Conservation (phyloP, 2,888 invertebrate species). For the Holacanthella duospinosa region DNA sequence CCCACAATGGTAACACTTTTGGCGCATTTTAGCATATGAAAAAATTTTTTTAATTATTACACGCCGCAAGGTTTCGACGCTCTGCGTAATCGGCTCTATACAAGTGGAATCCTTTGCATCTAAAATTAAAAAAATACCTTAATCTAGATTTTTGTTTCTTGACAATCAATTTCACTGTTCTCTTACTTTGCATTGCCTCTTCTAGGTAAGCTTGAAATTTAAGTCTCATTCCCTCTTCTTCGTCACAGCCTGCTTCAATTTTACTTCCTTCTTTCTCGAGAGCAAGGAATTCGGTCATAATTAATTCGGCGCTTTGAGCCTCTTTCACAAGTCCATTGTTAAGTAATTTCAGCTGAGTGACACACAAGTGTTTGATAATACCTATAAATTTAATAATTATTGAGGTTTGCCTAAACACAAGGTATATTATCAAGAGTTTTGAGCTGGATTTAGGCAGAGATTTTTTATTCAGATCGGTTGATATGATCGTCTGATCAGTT, state of each 20-base stretch:
- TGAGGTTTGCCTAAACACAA: too few relatives aligned
- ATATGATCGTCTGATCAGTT: too few relatives aligned
- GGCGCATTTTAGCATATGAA: slow-evolving; percentile 22
- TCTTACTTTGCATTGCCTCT: slow-evolving; percentile 1
- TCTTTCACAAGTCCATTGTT: slow-evolving; percentile 63
- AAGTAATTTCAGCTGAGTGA: slow-evolving; percentile 59
- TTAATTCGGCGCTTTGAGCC: slow-evolving; percentile 54
- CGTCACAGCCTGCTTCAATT: slow-evolving; percentile 17
- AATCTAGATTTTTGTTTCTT: too few relatives aligned
- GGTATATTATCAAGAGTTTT: too few relatives aligned
- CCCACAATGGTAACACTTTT: slow-evolving; percentile 32
- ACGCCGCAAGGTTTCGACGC: slow-evolving; percentile 27
- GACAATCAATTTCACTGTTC: too few relatives aligned
- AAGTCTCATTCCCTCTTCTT: background rate
- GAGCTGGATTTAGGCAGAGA: too few relatives aligned
- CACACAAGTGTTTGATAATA: slow-evolving; percentile 48
- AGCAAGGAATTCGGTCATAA: slow-evolving; percentile 40
- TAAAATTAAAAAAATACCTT: background rate
- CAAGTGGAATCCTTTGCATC: background rate
- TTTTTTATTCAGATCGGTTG: too few relatives aligned
- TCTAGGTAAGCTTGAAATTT: slow-evolving; percentile 11
- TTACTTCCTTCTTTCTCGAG: slow-evolving; percentile 11
- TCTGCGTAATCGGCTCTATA: slow-evolving; percentile 15
- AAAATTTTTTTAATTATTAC: slow-evolving; percentile 26
- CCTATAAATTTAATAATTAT: slow-evolving; percentile 21